phyloP scores from a whole-genome alignment of 1,140 invertebrate species.

The Drosophila sp. region DNA sequence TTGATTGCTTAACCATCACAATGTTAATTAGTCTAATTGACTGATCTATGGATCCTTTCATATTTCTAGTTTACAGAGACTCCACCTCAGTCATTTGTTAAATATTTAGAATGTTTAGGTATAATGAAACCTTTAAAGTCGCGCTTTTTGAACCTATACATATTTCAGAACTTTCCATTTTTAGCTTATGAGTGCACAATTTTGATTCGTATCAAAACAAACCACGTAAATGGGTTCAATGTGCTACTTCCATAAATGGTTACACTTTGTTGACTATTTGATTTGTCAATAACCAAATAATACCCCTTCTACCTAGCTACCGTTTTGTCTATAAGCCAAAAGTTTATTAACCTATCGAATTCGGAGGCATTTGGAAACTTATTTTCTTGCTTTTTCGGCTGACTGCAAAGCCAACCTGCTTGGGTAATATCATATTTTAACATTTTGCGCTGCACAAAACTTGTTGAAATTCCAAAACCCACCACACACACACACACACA shows the following conservation, averaged over 20 bases:
- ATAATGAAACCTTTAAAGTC: no score
- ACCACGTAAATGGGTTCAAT: conserved; percentile 53
- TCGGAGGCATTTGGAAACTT: conserved; percentile 60
- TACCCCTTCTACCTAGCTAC: no score
- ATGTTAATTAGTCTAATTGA: no score
- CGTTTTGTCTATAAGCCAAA: conserved; percentile 4
- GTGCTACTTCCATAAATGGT: conserved; percentile 66
- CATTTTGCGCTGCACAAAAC: conserved; percentile 59
- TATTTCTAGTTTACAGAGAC: no score
- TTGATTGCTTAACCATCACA: no score
- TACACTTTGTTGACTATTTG: conserved; percentile 7
- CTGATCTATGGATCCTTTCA: no score
- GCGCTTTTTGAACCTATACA: no score
- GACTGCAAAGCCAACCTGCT: conserved; percentile 61
- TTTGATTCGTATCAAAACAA: not conserved
- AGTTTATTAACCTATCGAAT: conserved; percentile 66
- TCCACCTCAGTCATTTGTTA: no score
- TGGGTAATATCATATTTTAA: conserved; percentile 80
- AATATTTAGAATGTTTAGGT: no score
- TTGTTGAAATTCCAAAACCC: conserved; percentile 68
- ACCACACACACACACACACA: conserved; percentile 17
- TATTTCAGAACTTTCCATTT: not conserved
- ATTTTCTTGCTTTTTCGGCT: conserved; percentile 34
- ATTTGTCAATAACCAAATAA: conserved; percentile 12
- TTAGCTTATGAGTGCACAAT: not conserved